phyloP scores from a whole-genome alignment of 2,797 vertebrate species.

The Siniperca obscura region DNA sequence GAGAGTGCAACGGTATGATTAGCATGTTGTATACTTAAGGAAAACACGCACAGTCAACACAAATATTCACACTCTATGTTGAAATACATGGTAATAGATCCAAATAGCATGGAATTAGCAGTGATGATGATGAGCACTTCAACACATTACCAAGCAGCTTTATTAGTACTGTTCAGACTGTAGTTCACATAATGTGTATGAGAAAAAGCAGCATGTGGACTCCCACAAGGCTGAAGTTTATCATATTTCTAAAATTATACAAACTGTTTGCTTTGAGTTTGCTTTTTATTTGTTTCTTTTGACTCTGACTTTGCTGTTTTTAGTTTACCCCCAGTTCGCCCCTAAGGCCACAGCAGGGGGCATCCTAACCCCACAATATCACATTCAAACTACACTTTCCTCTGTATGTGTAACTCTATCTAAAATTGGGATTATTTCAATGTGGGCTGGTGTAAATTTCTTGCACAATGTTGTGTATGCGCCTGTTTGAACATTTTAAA shows the following conservation, averaged over 20 bases:
- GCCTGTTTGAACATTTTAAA: neutral
- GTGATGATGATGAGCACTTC: neutral
- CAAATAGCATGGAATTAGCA: neutral
- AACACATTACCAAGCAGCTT: neutral
- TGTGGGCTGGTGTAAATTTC: neutral
- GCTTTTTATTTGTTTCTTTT: neutral
- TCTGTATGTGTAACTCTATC: neutral
- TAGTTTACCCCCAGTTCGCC: conserved; percentile 14
- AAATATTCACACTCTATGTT: neutral
- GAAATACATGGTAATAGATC: neutral
- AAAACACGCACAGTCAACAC: neutral
- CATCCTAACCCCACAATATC: conserved; percentile 72
- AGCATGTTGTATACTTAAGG: too few relatives aligned
- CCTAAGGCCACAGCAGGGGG: conserved; percentile 78
- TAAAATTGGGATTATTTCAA: neutral
- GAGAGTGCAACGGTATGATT: too few relatives aligned
- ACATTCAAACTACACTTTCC: neutral
- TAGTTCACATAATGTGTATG: neutral
- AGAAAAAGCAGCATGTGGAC: neutral
- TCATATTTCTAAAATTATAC: neutral
- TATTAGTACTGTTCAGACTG: neutral
- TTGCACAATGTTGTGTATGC: neutral
- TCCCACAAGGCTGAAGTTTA: neutral
- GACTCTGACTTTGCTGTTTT: neutral
- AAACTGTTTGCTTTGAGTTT: neutral